Conservation (phyloP, 1,140 invertebrate species). For the Probaryconus sp. region DNA sequence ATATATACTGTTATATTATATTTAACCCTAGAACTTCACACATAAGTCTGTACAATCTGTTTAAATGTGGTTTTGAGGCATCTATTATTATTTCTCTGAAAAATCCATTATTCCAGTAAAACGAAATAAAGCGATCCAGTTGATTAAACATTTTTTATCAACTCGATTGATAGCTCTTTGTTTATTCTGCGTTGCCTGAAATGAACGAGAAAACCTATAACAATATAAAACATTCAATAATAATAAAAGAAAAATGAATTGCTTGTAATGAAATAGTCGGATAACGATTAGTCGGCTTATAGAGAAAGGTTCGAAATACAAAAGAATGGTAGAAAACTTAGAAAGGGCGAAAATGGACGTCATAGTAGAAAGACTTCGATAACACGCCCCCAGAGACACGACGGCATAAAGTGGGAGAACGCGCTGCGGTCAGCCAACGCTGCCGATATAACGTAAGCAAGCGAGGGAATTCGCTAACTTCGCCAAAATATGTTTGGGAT, state of each 20-base stretch:
- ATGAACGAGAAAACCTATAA: too few relatives aligned
- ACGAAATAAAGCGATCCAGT: too few relatives aligned
- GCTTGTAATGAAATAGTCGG: constrained; percentile 38
- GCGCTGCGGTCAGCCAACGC: constrained; percentile 61
- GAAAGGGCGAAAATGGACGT: constrained; percentile 60
- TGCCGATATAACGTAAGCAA: constrained; percentile 54
- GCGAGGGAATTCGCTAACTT: constrained; percentile 74
- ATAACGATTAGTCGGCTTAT: constrained; percentile 17
- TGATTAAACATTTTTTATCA: too few relatives aligned
- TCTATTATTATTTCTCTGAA: too few relatives aligned
- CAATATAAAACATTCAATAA: constrained; percentile 26
- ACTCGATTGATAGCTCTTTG: too few relatives aligned
- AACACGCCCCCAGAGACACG: constrained; percentile 68
- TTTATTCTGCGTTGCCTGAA: too few relatives aligned
- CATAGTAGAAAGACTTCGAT: constrained; percentile 63
- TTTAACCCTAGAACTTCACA: too few relatives aligned
- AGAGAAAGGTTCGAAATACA: constrained; percentile 16
- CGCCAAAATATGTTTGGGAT: constrained; percentile 76
- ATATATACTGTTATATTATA: too few relatives aligned
- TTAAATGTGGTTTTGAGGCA: background rate
- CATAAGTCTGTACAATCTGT: background rate
- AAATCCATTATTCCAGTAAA: too few relatives aligned
- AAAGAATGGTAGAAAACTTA: constrained; percentile 23
- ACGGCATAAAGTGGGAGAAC: constrained; percentile 52
- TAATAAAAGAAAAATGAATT: constrained; percentile 34